Conservation (phyloP, 2,797 vertebrate genomes). For the Tragopan temminckii region DNA sequence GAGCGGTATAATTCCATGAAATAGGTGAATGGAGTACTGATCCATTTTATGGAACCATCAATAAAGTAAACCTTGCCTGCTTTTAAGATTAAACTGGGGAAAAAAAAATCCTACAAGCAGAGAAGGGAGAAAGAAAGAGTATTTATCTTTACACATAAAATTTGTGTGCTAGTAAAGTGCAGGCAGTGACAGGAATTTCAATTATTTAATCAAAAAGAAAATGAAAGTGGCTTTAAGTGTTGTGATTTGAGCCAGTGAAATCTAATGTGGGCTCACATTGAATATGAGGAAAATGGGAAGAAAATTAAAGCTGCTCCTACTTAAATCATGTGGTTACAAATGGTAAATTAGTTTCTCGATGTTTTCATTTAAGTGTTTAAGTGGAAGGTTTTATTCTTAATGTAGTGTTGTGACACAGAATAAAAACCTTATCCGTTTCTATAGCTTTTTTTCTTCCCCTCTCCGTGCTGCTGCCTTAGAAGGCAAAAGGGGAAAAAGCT, state of each 20-base stretch:
- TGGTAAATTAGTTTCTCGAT: conserved; percentile 99
- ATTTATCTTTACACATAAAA: conserved; percentile 89
- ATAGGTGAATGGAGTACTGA: conserved; percentile 89
- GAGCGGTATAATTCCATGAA: conserved; percentile 90
- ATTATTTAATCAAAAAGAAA: conserved; percentile 99
- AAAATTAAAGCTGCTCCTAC: conserved; percentile 96
- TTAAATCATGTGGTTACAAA: conserved; percentile 99
- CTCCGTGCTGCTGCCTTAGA: conserved; percentile 69
- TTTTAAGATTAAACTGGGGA: conserved; percentile 84
- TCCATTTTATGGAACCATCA: conserved; percentile 90
- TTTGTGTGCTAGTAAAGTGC: conserved; percentile 92
- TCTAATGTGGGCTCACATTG: conserved; percentile 97
- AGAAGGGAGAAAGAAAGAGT: conserved; percentile 83
- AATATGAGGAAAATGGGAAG: conserved; percentile 97
- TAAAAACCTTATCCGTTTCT: conserved; percentile 82
- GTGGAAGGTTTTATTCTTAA: conserved; percentile 99
- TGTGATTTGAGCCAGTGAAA: conserved; percentile 98
- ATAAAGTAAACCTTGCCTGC: conserved; percentile 87
- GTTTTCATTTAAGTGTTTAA: conserved; percentile 99
- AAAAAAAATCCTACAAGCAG: neutral
- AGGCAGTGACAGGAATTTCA: conserved; percentile 99
- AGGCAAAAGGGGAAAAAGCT: conserved; percentile 62
- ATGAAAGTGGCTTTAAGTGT: conserved; percentile 99
- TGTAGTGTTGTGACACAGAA: conserved; percentile 90
- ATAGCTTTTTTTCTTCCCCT: conserved; percentile 50